phyloP scores from a whole-genome alignment of 2,113 vertebrate species.

The Dinomys branickii region DNA sequence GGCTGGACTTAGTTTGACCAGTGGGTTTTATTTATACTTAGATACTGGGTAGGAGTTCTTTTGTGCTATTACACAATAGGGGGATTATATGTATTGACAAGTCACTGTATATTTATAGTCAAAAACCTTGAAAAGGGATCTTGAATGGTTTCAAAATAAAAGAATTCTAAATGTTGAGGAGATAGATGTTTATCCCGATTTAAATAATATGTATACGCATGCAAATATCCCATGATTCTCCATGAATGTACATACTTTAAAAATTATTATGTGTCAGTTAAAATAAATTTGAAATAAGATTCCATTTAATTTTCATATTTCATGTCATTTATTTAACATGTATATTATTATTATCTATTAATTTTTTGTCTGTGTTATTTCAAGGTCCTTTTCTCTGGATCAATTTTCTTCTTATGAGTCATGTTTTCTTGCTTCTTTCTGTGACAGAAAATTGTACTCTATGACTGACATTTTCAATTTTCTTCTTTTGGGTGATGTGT shows the following conservation, averaged over 20 bases:
- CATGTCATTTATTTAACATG: not conserved
- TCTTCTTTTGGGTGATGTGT: not conserved
- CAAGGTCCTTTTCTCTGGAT: not conserved
- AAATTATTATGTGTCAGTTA: not conserved
- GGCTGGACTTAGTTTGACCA: not conserved
- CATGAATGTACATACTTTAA: not conserved
- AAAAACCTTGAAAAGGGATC: not conserved
- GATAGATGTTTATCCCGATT: not conserved
- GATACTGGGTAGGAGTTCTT: not conserved
- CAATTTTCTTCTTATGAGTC: not conserved
- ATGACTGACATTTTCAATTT: not conserved
- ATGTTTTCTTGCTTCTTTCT: not conserved
- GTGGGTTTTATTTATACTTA: not conserved
- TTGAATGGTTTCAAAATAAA: not conserved
- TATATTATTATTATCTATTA: not conserved
- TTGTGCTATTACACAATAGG: not conserved
- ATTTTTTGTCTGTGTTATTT: not conserved
- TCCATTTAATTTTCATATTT: not conserved
- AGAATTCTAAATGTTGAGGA: not conserved
- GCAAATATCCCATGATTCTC: not conserved
- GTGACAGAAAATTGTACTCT: not conserved
- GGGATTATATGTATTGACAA: not conserved
- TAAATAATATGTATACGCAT: not conserved
- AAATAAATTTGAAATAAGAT: not conserved
- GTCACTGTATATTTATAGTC: not conserved